Evolutionary conservation across 2,113 vertebrate species (phyloP).

Genomic region (Ariopsis seemanni): DNA sequence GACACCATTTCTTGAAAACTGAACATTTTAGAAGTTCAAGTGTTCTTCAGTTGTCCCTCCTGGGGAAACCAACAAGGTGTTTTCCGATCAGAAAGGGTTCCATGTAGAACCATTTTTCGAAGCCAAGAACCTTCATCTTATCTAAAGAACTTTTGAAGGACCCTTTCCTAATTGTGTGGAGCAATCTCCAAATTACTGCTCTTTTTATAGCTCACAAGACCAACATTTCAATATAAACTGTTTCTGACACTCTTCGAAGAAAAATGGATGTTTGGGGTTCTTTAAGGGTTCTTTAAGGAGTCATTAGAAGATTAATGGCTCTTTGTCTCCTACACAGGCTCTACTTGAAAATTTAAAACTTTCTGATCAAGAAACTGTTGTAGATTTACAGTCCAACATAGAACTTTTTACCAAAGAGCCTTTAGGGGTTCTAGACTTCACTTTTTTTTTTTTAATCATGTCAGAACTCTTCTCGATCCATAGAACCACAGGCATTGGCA

Average conservation of each 20-base stretch:
- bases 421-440: not conserved
- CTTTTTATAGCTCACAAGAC: not conserved
- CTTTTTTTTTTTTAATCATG: not conserved
- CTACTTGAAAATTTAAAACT: not conserved
- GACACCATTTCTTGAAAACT: no score
- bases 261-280: not conserved
- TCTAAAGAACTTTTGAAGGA: not conserved
- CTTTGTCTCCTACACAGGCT: not conserved
- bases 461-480: not conserved
- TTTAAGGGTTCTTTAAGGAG: not conserved
- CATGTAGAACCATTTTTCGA: no score
- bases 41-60: no score
- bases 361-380: not conserved
- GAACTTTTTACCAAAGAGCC: not conserved
- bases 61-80: no score
- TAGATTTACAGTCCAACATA: not conserved
- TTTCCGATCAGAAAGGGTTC: not conserved
- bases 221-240: not conserved
- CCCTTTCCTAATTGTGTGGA: not conserved
- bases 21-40: no score
- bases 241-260: not conserved
- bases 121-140: not conserved
- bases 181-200: not conserved
- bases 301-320: not conserved
- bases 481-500: not conserved